A percentile compares a stretch with the other conserved stretches of the same genome.
Evolutionary conservation across 2,113 vertebrate genomes (phyloP).

Genomic region (Prochilodus magdalenae): DNA sequence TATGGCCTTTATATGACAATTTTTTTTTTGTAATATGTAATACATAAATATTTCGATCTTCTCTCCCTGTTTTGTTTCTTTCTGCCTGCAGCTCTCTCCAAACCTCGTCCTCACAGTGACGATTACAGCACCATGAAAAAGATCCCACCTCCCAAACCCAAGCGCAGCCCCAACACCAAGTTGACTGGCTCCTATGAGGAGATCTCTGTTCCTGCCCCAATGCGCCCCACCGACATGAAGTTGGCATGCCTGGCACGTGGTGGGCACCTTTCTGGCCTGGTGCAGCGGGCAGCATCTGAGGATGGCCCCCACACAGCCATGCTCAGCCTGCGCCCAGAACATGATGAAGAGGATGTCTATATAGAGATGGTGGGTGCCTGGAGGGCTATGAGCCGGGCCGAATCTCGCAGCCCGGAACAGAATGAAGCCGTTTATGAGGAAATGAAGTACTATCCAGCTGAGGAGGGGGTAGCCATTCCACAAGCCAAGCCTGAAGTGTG

Average conservation of each 20-base stretch:
- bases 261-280: constrained; percentile 67
- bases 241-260: constrained; percentile 71
- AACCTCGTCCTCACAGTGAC: constrained; percentile 94
- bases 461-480: constrained; percentile 72
- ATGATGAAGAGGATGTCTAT: constrained; percentile 88
- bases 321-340: constrained; percentile 75
- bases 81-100: constrained; percentile 76
- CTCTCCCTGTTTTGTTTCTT: constrained; percentile 17
- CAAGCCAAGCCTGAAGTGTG: constrained; percentile 56
- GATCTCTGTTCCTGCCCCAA: constrained; percentile 78
- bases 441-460: constrained; percentile 89
- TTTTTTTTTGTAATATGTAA: too few species aligned
- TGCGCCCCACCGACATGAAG: constrained; percentile 80
- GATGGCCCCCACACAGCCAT: constrained; percentile 72
- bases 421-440: constrained; percentile 93
- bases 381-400: constrained; percentile 64
- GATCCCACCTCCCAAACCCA: constrained; percentile 94
- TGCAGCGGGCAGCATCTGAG: constrained; percentile 74
- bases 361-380: constrained; percentile 93
- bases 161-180: constrained; percentile 93
- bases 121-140: constrained; percentile 97
- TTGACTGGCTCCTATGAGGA: constrained; percentile 95
- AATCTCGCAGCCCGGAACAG: constrained; percentile 81
- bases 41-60: too few species aligned
- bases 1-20: not conserved